Percentiles rank a stretch among this genome's conserved stretches.
Conservation (phyloP, 2,113 vertebrate species). For the Phalacrocorax carbo region DNA sequence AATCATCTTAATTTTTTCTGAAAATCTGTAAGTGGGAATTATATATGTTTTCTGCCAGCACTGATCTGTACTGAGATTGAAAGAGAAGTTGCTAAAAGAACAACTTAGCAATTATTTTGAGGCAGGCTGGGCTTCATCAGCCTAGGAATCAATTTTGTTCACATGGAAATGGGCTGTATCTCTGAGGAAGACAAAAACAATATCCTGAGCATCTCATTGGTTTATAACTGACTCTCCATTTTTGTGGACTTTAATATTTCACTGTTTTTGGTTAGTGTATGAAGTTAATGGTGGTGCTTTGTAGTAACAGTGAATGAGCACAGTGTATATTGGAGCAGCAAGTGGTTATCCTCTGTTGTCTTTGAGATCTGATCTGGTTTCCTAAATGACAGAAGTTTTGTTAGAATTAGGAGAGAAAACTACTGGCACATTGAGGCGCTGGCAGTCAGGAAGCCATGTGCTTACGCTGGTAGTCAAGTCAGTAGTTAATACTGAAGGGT, state of each 20-base stretch:
- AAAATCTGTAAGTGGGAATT: background rate
- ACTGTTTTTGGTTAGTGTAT: background rate
- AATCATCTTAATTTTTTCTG: background rate
- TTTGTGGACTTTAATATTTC: background rate
- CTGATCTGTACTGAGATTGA: background rate
- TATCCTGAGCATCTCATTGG: background rate
- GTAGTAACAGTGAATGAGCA: background rate
- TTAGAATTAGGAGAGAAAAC: background rate
- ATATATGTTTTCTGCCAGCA: accelerated
- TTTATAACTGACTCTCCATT: background rate
- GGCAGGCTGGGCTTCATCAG: background rate
- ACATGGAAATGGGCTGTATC: background rate
- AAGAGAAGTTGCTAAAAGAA: background rate
- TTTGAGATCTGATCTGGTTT: background rate
- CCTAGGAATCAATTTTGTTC: background rate
- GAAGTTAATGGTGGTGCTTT: background rate
- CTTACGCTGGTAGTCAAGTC: background rate
- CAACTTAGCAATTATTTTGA: background rate
- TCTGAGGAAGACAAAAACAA: background rate
- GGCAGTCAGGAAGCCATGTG: background rate
- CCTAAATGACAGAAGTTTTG: background rate
- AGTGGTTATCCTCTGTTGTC: background rate
- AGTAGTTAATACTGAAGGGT: background rate
- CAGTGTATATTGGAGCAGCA: background rate
- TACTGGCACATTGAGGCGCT: background rate